These are phyloP conservation scores for Pecten maximus DNA, from an alignment of 2,888 invertebrate species.

Conservation along the genomic window DNA sequence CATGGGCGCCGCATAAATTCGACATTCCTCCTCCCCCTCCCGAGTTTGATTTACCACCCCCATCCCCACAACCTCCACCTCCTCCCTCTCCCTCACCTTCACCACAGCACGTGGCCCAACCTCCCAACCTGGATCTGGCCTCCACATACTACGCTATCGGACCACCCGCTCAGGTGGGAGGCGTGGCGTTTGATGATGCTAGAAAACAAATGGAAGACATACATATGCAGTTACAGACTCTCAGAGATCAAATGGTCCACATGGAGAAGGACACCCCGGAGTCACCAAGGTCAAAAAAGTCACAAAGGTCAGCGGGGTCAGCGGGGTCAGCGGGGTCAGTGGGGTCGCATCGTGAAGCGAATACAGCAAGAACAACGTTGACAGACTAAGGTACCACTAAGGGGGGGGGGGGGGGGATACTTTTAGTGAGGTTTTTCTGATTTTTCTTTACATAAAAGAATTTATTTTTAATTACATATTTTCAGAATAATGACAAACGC, in stretches of 20 bases:
- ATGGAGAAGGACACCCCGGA: conserved; percentile 67
- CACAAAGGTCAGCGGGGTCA: conserved; percentile 23
- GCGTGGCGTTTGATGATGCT: conserved; percentile 63
- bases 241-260: conserved; percentile 74
- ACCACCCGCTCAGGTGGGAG: conserved; percentile 38
- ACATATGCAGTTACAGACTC: conserved; percentile 73
- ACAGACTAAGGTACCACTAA: background rate
- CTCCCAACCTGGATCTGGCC: conserved; percentile 40
- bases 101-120: conserved; percentile 31
- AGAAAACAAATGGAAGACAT: conserved; percentile 78
- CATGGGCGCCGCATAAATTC: conserved; percentile 39
- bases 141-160: conserved; percentile 52
- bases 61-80: conserved; percentile 3
- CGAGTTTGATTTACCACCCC: conserved; percentile 16
- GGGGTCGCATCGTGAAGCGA: background rate
- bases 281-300: conserved; percentile 20
- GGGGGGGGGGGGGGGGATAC: too few species aligned
- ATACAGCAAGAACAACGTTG: background rate
- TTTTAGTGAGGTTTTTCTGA: background rate
- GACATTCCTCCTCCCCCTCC: conserved; percentile 33
- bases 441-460: too few species aligned
- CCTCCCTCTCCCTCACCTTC: background rate
- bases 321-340: background rate
- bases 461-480: too few species aligned
- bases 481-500: too few species aligned